Base-by-base conservation (phyloP, 2,113 vertebrate genomes). In the Prunella fulvescens region DNA sequence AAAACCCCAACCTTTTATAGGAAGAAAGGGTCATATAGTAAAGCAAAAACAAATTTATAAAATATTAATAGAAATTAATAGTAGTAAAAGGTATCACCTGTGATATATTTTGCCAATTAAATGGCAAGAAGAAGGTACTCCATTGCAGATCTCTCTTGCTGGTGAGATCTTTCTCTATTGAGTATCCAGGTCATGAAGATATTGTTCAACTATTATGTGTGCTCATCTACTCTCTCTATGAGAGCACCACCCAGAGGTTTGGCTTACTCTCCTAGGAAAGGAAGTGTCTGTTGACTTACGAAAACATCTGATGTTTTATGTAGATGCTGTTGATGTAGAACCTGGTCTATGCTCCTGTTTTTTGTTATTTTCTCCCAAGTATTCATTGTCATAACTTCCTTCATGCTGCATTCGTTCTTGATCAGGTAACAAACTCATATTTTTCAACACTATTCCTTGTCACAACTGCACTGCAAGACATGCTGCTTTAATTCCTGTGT, bases 281-380 rank as follows among this genome's bases (percentile, higher is more conserved):
- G 2, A 60, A 47, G 35, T 39, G 3, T 44, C n/a, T 73, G 22
- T 33, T 12, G 26, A 23, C 1, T 10, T 57, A 35, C 3, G 11
- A 70, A 56, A 14, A 51, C 7, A 35, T 19, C 7, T 65, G 19
- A 61, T 57, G 3, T 45, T 70, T 50, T 22, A 1, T 44, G 60
- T 33, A 29, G 33, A 61, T 77, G 25, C 1, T 70, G 1, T 48
- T 70, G 42, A 40, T 31, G 10, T 22, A 65, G 26, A 4, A 5
- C 9, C 51, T 66, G 13, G 5, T 64, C 18, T 81, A 80, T 19
- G 13, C 5, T 66, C 16, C 10, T 66, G 16, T 0, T 0, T 79
- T 79, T 69, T 83, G 6, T 8, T 73, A 12, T 25, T 85, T 71
- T 53, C 47, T 53, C 31, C 39, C 9, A 71, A 37, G 10, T 57